These are phyloP conservation scores for Ommatoiulus sabulosus DNA, from an alignment of 2,888 invertebrate species.

Conservation along the genomic window DNA sequence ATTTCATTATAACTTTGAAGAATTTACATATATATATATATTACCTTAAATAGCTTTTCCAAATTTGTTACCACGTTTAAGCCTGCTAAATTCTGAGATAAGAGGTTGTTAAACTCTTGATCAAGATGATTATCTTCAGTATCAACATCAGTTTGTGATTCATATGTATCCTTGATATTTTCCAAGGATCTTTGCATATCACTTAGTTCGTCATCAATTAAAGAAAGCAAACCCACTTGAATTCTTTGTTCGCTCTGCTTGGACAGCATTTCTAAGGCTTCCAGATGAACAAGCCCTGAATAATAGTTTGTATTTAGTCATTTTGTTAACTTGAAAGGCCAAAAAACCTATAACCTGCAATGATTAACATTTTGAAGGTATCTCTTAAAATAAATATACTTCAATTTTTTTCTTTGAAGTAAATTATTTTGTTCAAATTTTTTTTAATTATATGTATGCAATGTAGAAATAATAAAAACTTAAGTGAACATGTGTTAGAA, in stretches of 20 bases:
- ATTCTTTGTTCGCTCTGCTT: constrained; percentile 82
- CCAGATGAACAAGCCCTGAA: constrained; percentile 84
- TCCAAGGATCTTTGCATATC: constrained; percentile 82
- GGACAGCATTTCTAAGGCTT: constrained; percentile 91
- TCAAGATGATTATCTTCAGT: constrained; percentile 59
- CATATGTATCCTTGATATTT: constrained; percentile 77
- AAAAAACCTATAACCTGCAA: no score
- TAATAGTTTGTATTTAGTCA: constrained; percentile 60
- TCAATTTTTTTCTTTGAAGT: constrained; percentile 13
- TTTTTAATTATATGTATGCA: neutral
- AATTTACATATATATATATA: neutral
- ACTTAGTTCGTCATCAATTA: constrained; percentile 73
- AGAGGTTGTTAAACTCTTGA: constrained; percentile 65
- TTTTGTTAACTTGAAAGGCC: neutral
- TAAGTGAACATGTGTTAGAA: no score
- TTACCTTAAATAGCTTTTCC: constrained; percentile 59
- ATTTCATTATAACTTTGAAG: no score
- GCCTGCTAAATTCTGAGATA: constrained; percentile 64
- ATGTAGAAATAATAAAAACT: neutral
- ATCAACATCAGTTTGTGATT: constrained; percentile 63
- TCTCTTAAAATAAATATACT: neutral
- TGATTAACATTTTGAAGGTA: neutral
- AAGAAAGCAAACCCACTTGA: constrained; percentile 74
- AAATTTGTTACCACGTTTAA: constrained; percentile 64
- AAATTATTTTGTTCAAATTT: neutral